phyloP scores from a whole-genome alignment of 2,113 vertebrate genomes.

The Desmodus rotundus region DNA sequence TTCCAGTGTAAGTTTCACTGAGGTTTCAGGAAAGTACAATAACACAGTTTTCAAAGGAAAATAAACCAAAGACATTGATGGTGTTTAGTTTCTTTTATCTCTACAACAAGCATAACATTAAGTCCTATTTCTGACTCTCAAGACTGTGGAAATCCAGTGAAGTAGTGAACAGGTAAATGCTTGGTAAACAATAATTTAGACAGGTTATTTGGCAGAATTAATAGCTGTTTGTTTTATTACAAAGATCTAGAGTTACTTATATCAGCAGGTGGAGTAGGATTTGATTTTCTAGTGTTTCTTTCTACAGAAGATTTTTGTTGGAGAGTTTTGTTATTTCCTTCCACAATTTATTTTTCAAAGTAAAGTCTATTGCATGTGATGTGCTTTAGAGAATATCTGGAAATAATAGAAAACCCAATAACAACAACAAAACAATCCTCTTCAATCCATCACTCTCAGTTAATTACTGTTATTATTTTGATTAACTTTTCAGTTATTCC shows the following conservation, averaged over 20 bases:
- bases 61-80: not conserved
- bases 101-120: not conserved
- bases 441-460: not conserved
- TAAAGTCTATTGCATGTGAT: not conserved
- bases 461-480: not conserved
- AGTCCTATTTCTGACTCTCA: not conserved
- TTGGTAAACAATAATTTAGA: not conserved
- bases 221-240: not conserved
- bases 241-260: not conserved
- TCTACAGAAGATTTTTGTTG: not conserved
- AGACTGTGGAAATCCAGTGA: not conserved
- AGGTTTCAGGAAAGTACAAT: not conserved
- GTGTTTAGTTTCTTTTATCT: not conserved
- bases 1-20: not conserved
- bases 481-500: not conserved
- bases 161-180: not conserved
- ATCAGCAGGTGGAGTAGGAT: not conserved
- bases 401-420: not conserved
- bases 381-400: not conserved
- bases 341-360: not conserved
- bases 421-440: not conserved
- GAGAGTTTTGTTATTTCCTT: not conserved
- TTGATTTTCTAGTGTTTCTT: not conserved
- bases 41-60: not conserved
- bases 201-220: not conserved